These are phyloP conservation scores for Plotosus lineatus DNA, from an alignment of 2,113 vertebrate species.

Conservation along the genomic window DNA sequence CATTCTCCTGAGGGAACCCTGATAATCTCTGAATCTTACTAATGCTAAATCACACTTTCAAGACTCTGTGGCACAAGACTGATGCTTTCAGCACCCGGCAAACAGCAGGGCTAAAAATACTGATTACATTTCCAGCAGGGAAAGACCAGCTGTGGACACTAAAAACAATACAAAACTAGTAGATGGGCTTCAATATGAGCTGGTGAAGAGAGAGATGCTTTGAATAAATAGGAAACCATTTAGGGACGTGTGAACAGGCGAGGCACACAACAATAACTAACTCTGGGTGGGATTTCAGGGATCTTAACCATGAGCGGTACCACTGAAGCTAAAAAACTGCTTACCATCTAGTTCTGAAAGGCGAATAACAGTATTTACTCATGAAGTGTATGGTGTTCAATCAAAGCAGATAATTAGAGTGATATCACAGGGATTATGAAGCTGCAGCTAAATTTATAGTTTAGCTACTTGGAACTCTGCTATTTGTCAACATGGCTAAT, in stretches of 20 bases:
- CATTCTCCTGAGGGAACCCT: slow-evolving; percentile 54
- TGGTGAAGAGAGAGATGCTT: slow-evolving; percentile 72
- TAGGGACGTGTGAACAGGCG: slow-evolving; percentile 60
- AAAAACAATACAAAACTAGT: slow-evolving; percentile 35
- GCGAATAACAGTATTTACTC: slow-evolving; percentile 28
- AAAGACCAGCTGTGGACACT: slow-evolving; percentile 57
- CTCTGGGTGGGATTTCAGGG: not conserved
- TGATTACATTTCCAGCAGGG: slow-evolving; percentile 71
- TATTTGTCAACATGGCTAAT: slow-evolving; percentile 15
- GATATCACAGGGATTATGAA: slow-evolving; percentile 13
- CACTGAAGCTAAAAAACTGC: not conserved
- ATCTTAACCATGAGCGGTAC: not conserved
- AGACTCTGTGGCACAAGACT: slow-evolving; percentile 54
- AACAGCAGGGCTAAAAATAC: slow-evolving; percentile 72
- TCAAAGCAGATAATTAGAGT: slow-evolving; percentile 11
- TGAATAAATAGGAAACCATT: slow-evolving; percentile 68
- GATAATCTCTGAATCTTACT: slow-evolving; percentile 35
- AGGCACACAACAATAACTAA: slow-evolving; percentile 47
- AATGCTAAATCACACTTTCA: slow-evolving; percentile 45
- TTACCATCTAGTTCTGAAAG: not conserved
- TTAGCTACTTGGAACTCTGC: not conserved
- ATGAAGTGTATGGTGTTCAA: not conserved
- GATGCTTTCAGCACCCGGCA: slow-evolving; percentile 68
- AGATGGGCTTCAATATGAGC: slow-evolving; percentile 67
- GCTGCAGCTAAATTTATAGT: not conserved